These are phyloP conservation scores for Ctenicera cuprea DNA, from an alignment of 2,888 invertebrate genomes.

Conservation along the genomic window DNA sequence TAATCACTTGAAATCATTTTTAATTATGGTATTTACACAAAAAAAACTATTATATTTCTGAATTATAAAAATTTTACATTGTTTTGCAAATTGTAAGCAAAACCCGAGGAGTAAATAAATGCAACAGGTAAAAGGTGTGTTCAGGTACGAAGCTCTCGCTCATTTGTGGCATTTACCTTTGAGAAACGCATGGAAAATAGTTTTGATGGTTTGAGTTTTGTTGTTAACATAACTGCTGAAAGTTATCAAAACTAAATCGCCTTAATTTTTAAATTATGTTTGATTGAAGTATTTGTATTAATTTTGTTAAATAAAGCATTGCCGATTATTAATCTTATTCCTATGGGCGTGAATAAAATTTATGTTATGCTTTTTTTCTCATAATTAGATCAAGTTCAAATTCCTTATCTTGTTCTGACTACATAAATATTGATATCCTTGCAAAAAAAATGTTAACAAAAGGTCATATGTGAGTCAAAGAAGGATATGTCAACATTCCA, in stretches of 20 bases:
- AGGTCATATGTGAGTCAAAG: neutral
- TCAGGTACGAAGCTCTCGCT: slow-evolving; percentile 20
- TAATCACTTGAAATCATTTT: slow-evolving; percentile 88
- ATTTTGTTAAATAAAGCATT: neutral
- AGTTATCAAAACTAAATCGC: neutral
- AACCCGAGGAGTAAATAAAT: neutral
- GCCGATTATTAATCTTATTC: too few species aligned
- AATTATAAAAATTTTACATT: neutral
- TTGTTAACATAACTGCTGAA: neutral
- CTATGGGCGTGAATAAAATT: too few species aligned
- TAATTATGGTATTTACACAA: slow-evolving; percentile 53
- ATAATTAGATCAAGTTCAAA: neutral
- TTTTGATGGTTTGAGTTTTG: slow-evolving; percentile 33
- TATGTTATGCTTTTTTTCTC: neutral
- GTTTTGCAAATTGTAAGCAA: too few species aligned
- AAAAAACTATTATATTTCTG: neutral
- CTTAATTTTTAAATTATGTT: neutral
- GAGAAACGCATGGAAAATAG: slow-evolving; percentile 31
- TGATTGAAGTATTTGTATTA: neutral
- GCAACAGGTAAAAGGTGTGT: slow-evolving; percentile 21
- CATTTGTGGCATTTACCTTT: slow-evolving; percentile 44
- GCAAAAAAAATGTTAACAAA: neutral
- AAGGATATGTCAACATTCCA: neutral
- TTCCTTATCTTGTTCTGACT: neutral
- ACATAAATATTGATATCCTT: slow-evolving; percentile 3